Evolutionary conservation across 2,113 vertebrate species (phyloP).

Genomic region (Prietella phreatophila): DNA sequence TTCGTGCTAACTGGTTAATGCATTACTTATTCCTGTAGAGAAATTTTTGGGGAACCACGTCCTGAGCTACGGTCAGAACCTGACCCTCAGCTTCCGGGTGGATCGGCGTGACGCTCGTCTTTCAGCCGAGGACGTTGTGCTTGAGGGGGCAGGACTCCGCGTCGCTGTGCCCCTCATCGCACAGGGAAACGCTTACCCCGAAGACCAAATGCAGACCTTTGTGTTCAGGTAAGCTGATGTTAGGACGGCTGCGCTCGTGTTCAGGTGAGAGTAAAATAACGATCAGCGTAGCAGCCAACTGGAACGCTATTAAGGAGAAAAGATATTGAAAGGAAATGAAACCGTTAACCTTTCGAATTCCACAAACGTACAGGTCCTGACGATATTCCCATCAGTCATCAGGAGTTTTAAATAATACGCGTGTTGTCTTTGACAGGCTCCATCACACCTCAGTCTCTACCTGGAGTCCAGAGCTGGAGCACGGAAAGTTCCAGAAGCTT

Average conservation of each 20-base stretch:
- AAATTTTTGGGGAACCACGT: conserved; percentile 90
- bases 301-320: no score
- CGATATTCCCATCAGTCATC: neutral
- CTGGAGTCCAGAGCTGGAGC: conserved; percentile 83
- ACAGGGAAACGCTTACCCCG: conserved; percentile 93
- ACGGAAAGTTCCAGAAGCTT: conserved; percentile 93
- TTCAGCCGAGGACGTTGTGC: conserved; percentile 90
- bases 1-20: neutral
- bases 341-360: no score
- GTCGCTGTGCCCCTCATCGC: conserved; percentile 90
- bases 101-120: conserved; percentile 87
- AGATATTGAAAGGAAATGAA: no score
- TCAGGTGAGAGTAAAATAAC: neutral
- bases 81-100: conserved; percentile 86
- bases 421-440: conserved; percentile 71
- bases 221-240: conserved; percentile 74
- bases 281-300: neutral
- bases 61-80: conserved; percentile 91
- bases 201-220: conserved; percentile 79
- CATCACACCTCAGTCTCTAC: conserved; percentile 89
- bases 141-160: conserved; percentile 84
- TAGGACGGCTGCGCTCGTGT: neutral
- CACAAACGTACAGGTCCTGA: neutral
- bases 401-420: neutral
- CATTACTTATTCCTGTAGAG: conserved; percentile 65